Evolutionary conservation across 2,113 vertebrate genomes (phyloP).

Genomic region (Calyptommatus sinebrachiatus): DNA sequence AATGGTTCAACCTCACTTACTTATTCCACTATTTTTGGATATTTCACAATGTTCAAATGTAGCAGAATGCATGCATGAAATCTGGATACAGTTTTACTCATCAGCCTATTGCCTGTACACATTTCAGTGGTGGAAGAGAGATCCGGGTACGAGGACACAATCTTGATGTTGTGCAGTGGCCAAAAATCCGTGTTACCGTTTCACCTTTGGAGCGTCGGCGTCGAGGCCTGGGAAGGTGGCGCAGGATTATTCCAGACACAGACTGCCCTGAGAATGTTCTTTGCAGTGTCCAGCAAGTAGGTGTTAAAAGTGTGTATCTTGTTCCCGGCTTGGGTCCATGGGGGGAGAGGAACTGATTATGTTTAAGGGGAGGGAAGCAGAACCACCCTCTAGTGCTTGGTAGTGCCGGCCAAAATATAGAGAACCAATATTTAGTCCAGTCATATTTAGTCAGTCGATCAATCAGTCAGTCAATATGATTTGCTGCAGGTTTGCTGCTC

Average conservation of each 20-base stretch:
- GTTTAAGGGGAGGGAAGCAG: not conserved
- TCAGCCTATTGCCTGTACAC: slow-evolving; percentile 25
- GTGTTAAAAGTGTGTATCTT: not conserved
- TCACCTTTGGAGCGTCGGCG: slow-evolving; percentile 60
- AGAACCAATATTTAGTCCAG: no score
- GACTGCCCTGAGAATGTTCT: slow-evolving; percentile 70
- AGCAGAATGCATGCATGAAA: not conserved
- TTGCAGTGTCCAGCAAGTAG: slow-evolving; percentile 76
- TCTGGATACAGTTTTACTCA: not conserved
- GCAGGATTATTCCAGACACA: slow-evolving; percentile 71
- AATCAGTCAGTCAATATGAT: no score
- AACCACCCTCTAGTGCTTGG: no score
- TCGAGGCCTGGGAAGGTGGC: slow-evolving; percentile 63
- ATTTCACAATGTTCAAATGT: no score
- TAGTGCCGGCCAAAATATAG: no score
- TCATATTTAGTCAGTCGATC: no score
- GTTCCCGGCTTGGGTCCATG: not conserved
- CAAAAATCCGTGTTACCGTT: slow-evolving; percentile 84
- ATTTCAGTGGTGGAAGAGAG: slow-evolving; percentile 85
- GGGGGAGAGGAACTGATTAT: not conserved
- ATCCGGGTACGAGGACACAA: slow-evolving; percentile 85
- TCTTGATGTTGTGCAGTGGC: slow-evolving; percentile 91
- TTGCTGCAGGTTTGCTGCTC: no score
- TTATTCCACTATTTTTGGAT: no score
- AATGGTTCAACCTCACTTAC: no score